These are phyloP conservation scores for Littorina saxatilis DNA, from an alignment of 1,140 invertebrate genomes.

Conservation along the genomic window DNA sequence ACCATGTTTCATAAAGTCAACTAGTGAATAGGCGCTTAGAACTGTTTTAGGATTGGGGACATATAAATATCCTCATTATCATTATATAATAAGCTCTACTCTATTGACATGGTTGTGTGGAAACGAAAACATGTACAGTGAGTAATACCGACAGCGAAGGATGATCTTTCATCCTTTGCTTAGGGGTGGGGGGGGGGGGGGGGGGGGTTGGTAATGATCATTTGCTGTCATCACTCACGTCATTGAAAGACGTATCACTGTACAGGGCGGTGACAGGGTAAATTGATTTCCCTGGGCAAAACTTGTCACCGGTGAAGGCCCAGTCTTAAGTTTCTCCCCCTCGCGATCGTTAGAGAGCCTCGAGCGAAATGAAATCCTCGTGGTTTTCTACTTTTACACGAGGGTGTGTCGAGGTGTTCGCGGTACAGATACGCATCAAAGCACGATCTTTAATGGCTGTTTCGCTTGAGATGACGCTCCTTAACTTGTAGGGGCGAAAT, in stretches of 20 bases:
- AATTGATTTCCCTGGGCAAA: constrained; percentile 11
- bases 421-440: not conserved
- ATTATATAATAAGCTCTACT: no score
- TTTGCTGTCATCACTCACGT: not conserved
- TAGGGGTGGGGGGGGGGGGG: constrained; percentile 1
- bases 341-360: not conserved
- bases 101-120: no score
- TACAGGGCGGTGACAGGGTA: not conserved
- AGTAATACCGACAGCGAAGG: not conserved
- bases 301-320: not conserved
- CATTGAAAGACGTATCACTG: not conserved
- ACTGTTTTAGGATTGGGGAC: no score
- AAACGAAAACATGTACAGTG: no score
- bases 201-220: not conserved
- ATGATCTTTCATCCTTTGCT: no score
- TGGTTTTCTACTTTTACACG: not conserved
- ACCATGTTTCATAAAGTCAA: no score
- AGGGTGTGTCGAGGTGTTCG: not conserved
- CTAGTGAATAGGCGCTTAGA: no score
- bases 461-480: no score
- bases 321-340: not conserved
- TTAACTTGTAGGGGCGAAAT: no score
- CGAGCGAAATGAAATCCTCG: not conserved
- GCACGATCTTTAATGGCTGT: not conserved
- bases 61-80: no score